Conservation (phyloP, 2,888 invertebrate species). For the Ophioninae sp. region DNA sequence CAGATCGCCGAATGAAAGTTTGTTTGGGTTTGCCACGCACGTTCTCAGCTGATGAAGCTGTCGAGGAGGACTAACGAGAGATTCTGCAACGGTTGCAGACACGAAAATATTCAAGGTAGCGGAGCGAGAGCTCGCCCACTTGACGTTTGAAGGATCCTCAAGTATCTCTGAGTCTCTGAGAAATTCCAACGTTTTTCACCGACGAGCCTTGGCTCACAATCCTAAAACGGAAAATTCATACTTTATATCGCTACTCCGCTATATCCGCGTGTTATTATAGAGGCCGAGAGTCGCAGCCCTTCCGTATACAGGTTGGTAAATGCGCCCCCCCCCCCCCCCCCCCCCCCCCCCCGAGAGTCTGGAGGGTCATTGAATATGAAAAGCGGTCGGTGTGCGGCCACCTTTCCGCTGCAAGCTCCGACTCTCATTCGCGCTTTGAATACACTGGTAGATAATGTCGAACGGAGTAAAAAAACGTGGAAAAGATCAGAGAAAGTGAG, state of each 20-base stretch:
- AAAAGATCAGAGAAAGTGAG: neutral
- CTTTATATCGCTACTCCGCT: conserved; percentile 24
- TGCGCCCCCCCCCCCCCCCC: conserved; percentile 24
- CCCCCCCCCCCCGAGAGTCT: conserved; percentile 32
- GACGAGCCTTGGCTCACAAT: conserved; percentile 24
- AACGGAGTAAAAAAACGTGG: conserved; percentile 34
- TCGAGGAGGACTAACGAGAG: conserved; percentile 1
- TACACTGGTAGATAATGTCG: conserved; percentile 58
- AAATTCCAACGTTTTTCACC: conserved; percentile 22
- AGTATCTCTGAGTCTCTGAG: conserved; percentile 14
- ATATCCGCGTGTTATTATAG: conserved; percentile 28
- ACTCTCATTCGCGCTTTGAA: conserved; percentile 56
- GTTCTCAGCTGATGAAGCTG: conserved; percentile 5
- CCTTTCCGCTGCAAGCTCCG: conserved; percentile 47
- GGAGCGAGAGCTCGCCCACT: conserved; percentile 16
- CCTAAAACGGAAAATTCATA: conserved; percentile 51
- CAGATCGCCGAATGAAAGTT: no score
- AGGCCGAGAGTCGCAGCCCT: neutral
- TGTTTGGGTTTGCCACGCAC: no score
- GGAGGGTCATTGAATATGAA: conserved; percentile 61
- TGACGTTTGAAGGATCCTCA: conserved; percentile 42
- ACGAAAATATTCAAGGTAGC: conserved; percentile 8
- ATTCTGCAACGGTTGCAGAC: conserved; percentile 1
- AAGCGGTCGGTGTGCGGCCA: conserved; percentile 49
- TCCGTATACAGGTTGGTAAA: neutral